Evolutionary conservation across 92 coral and sea anemone species (phyloP).

Genomic region (Nematostella vectensis): DNA sequence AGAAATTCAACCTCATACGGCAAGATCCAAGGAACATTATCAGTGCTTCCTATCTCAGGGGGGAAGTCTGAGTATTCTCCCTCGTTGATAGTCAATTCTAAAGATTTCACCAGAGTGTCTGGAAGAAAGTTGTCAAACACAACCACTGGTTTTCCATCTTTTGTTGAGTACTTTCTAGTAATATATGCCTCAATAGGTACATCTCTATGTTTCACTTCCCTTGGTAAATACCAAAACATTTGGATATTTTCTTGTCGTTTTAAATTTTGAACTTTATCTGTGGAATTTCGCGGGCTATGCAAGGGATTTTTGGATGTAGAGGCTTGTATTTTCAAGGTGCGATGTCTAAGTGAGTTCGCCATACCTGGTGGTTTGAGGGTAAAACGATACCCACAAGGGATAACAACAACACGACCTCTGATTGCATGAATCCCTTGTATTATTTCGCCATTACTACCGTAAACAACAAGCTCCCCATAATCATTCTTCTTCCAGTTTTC

Average conservation of each 20-base stretch:
- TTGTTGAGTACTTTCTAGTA: constrained; percentile 45
- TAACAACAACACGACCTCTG: constrained; percentile 47
- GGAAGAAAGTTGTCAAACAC: constrained; percentile 55
- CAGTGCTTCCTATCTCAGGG: constrained; percentile 43
- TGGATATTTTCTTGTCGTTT: neutral
- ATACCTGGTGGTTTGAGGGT: constrained; percentile 62
- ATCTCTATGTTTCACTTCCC: neutral
- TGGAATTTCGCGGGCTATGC: neutral
- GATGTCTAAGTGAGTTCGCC: constrained; percentile 26
- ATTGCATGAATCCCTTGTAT: constrained; percentile 49
- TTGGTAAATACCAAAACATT: neutral
- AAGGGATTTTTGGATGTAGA: constrained; percentile 4
- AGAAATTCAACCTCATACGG: constrained; percentile 52
- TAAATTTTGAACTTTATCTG: neutral
- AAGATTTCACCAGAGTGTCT: constrained; percentile 23
- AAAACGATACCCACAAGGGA: constrained; percentile 37
- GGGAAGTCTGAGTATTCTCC: constrained; percentile 52
- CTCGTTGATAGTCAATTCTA: constrained; percentile 24
- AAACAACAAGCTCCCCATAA: constrained; percentile 65
- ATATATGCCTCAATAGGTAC: constrained; percentile 29
- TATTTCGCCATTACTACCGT: constrained; percentile 48
- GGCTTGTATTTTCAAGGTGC: constrained; percentile 32
- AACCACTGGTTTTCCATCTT: constrained; percentile 38
- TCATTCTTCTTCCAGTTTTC: constrained; percentile 47
- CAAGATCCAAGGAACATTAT: constrained; percentile 76